Evolutionary conservation across 2,113 vertebrate species (phyloP).

Genomic region (Jacana jacana): DNA sequence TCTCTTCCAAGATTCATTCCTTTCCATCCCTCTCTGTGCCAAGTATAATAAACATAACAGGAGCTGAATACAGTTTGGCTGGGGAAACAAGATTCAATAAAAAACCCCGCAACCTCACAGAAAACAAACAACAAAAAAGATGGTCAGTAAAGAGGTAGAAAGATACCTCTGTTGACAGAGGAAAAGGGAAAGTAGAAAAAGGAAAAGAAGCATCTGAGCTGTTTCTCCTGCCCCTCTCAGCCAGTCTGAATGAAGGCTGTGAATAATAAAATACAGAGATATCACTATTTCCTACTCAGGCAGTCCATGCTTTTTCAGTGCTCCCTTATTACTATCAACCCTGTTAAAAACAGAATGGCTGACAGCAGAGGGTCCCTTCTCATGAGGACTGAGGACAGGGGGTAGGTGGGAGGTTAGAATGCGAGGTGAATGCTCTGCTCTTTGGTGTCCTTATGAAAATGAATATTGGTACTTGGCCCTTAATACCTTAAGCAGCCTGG

Average conservation of each 20-base stretch:
- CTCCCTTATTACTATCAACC: background rate
- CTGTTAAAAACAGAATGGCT: background rate
- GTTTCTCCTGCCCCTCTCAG: background rate
- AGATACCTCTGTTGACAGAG: background rate
- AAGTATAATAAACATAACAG: slow-evolving; percentile 41
- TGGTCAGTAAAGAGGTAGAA: background rate
- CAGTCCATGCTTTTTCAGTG: background rate
- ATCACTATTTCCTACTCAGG: background rate
- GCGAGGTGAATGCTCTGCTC: background rate
- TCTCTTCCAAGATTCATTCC: slow-evolving; percentile 15
- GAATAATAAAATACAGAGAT: background rate
- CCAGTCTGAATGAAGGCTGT: background rate
- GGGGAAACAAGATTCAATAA: slow-evolving; percentile 14
- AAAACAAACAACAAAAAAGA: background rate
- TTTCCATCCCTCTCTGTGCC: slow-evolving; percentile 34
- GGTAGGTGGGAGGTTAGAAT: background rate
- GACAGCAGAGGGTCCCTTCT: background rate
- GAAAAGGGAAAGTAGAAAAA: background rate
- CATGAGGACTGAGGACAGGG: rapidly evolving
- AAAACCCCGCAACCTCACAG: background rate
- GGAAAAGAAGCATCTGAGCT: background rate
- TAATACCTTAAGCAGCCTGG: background rate
- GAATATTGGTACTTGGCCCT: background rate
- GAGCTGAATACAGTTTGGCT: slow-evolving; percentile 42
- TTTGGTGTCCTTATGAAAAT: background rate